These are phyloP conservation scores for Platysternon megacephalum DNA, from an alignment of 2,113 vertebrate genomes.

Conservation along the genomic window DNA sequence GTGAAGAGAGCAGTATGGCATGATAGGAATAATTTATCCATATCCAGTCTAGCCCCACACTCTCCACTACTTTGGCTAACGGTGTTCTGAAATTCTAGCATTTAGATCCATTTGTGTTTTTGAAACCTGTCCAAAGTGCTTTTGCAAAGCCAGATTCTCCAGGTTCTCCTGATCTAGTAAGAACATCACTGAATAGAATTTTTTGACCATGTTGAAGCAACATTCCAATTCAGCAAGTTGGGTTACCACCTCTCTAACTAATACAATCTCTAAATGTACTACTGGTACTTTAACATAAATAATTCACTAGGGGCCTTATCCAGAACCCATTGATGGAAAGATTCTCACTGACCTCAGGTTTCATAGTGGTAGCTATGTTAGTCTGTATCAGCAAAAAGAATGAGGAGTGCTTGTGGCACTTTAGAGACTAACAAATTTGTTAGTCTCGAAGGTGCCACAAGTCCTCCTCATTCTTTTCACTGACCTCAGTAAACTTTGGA, in stretches of 20 bases:
- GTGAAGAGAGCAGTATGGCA: not conserved
- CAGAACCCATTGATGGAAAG: not conserved
- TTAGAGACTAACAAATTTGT: no score
- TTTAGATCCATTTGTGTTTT: not conserved
- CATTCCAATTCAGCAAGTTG: not conserved
- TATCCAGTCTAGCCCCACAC: not conserved
- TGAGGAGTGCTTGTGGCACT: no score
- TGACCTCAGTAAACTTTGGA: accelerated
- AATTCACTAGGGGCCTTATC: no score
- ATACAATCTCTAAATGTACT: not conserved
- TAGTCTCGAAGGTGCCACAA: no score
- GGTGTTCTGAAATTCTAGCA: not conserved
- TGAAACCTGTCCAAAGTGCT: not conserved
- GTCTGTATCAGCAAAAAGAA: no score
- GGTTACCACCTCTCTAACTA: not conserved
- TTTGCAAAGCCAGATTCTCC: not conserved
- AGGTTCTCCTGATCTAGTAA: not conserved
- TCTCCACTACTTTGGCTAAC: not conserved
- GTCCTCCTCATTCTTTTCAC: no score
- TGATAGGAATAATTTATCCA: not conserved
- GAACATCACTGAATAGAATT: not conserved
- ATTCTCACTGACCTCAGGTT: accelerated
- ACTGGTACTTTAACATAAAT: not conserved
- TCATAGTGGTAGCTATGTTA: no score
- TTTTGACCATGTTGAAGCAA: not conserved